Evolutionary conservation across 2,113 vertebrate genomes (phyloP).

Genomic region (Anoura caudifer): DNA sequence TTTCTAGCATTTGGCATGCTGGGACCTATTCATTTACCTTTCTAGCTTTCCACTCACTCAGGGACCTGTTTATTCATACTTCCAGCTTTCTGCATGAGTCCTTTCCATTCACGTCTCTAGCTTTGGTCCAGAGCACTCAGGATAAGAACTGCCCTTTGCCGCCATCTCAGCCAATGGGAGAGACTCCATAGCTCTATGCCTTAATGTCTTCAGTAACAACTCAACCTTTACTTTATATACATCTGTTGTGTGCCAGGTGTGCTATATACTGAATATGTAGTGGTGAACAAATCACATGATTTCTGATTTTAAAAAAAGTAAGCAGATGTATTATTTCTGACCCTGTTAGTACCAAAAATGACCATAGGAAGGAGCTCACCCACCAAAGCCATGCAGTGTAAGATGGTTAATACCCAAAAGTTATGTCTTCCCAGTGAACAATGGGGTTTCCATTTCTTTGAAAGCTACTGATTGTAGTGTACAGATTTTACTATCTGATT

Average conservation of each 20-base stretch:
- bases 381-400: background rate
- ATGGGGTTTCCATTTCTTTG: background rate
- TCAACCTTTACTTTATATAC: background rate
- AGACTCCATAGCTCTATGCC: too few species aligned
- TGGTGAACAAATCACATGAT: background rate
- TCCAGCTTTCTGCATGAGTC: too few species aligned
- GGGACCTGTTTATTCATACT: too few species aligned
- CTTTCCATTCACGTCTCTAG: too few species aligned
- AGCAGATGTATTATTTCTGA: background rate
- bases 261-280: background rate
- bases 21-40: too few species aligned
- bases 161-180: too few species aligned
- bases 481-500: background rate
- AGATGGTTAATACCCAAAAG: background rate
- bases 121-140: too few species aligned
- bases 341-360: background rate
- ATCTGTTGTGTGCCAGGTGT: background rate
- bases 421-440: background rate
- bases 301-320: background rate
- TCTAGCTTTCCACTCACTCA: too few species aligned
- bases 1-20: too few species aligned
- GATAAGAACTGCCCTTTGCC: too few species aligned
- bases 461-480: background rate
- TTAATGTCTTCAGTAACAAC: too few species aligned
- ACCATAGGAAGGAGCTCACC: background rate